Base-by-base conservation (phyloP, 2,797 vertebrate species). In the Eremophila alpestris region DNA sequence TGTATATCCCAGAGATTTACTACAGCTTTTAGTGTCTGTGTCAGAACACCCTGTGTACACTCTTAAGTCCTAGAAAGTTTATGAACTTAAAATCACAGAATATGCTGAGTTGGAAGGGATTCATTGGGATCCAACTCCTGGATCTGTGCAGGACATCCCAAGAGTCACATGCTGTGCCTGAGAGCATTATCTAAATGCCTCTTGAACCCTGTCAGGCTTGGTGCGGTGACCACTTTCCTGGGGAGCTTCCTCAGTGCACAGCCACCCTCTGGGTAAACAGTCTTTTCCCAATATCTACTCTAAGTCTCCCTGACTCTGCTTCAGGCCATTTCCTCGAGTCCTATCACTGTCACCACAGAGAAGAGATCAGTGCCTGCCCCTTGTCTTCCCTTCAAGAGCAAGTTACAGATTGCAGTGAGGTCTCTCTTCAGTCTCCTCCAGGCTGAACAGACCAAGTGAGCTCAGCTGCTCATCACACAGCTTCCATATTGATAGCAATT, bases 241-340 rank as follows among this genome's bases (percentile, higher is more conserved):
- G 24, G 6, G 20, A 40, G 29, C 29, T 23, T 54, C 10, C 68
- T 46, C 46, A 17, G 16, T 40, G n/a, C n/a, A 29, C 55, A 46
- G 0, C 3, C 46, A 85, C 23, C 2, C 14, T 52, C n/a, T 80
- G 46, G 24, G 24, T 54, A 24, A 46, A 46, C 7, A 30, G 1
- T 15, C n/a, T n/a, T 45, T 73, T 59, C 67, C 8, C 0, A 0
- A 4, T 22, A 46, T 5, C 46, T 51, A 22, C 32, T 10, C 8
- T 59, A 11, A 74, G 14, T 14, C 5, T 54, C 10, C 29, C 17
- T 15, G 10, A 52, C 45, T 26, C 9, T 41, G 1, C 30, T 48
- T 48, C 14, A 9, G 30, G 4, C 54, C 46, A 9, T 59, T 46
- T 13, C 20, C n/a, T 30, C 6, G 7, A 4, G 11, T 34, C 46